Evolutionary conservation across 2,888 invertebrate species (phyloP), one percentile per base, ranked within the genome.

Genomic region (Lasius platythorax): DNA sequence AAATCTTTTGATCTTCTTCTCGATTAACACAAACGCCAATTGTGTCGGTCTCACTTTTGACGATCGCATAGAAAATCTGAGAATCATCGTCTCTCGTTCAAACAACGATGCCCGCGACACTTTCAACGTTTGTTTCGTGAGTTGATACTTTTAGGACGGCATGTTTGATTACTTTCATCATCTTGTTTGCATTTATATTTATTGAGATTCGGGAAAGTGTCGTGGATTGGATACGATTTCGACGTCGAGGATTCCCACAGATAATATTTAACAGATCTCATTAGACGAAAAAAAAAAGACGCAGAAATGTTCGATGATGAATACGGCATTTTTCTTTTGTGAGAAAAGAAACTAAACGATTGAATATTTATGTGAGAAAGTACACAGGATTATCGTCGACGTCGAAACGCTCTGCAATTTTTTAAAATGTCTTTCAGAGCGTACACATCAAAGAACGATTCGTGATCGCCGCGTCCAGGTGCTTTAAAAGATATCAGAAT

Each of bases 121-220:
- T 89, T 85, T 74, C 43, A 63, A 61, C 33, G 30, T 63, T 75
- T 37, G 23, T 64, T 53, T 64, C 18, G 74, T 81, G 40, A 68
- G 18, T 82, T 75, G 82, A 82, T 58, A 73, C 46, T 72, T 61
- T 30, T 83, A 85, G 83, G 64, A 74, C 81, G 87, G 81, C 70
- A 67, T 74, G 61, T 82, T 76, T 5, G 56, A 12, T 73, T 67
- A 56, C 11, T 82, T 63, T 37, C 11, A 6, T 40, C 6, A 23
- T 58, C 28, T n/a, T 72, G 61, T n/a, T 43, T 66, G 61, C 9
- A 23, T 50, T 78, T 58, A 33, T 37, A 23, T 72, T 56, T 30
- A 50, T 33, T 63, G 40, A 30, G 40, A 58, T 56, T 56, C 43
- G 43, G 33, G 63, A 63, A 46, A 88, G 87, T 82, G 84, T 84